Base-by-base conservation (phyloP, 2,888 invertebrate genomes). In the Abscondita cerata region DNA sequence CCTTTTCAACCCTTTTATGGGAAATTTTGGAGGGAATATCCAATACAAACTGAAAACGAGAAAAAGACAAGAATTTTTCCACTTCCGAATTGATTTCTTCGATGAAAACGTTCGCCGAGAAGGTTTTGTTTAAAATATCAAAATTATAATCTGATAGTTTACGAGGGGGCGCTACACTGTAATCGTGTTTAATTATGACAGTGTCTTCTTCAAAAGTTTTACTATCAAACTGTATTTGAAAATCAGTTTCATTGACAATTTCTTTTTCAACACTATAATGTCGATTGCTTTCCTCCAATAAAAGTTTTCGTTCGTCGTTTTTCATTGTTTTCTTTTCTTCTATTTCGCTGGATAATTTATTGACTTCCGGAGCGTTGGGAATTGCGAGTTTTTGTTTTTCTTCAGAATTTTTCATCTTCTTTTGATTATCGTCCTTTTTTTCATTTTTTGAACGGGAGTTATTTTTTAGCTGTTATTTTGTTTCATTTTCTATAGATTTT, bases 71-170 rank as follows among this genome's bases (percentile, higher is more conserved):
- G 6, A 64, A 50, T 16, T 70, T 59, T 31, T 71, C 72, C 9
- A 73, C 59, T 48, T 75, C 73, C 0, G 44, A 55, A 51, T 73
- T 71, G 4, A 69, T 61, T 50, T 67, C 69, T 15, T 75, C 73
- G 6, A 75, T 59, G 46, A 67, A 75, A 11, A 75, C 71, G 52
- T 71, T 69, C 2, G 72, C 75, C 8, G 66, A 63, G 31, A 73
- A 68, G 44, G 57, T 62, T 61, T 68, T 72, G 2, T 58, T 58
- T 13, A 72, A 63, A 47, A 72, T 52, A 11, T 55, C 59, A 5
- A 66, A 64, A 62, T 73, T 62, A 51, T 70, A 72, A 58, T 69
- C 68, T n/a, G 62, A 47, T n/a, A 70, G 52, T 18, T 55, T 59
- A 46, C 61, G 65, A 15, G 44, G 54, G 15, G 47, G 19, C 18